phyloP scores from a whole-genome alignment of 1,140 invertebrate genomes.

The Eciton burchellii region DNA sequence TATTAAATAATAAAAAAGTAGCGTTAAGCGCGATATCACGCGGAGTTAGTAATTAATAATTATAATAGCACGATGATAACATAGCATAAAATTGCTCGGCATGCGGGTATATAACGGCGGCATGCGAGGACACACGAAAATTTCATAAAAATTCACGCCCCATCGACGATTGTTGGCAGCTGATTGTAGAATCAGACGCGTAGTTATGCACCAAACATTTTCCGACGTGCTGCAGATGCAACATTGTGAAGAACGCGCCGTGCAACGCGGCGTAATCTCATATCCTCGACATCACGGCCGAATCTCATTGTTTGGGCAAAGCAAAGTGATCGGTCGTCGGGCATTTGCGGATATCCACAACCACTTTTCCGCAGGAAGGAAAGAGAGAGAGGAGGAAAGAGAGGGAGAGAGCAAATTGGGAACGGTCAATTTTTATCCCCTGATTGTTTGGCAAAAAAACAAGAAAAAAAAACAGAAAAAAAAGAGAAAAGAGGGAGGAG shows the following conservation, averaged over 20 bases:
- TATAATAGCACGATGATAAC: conserved; percentile 12
- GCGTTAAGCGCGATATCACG: too few species aligned
- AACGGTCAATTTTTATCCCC: conserved; percentile 55
- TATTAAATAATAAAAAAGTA: too few species aligned
- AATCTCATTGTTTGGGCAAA: conserved; percentile 47
- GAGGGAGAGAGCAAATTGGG: conserved; percentile 46
- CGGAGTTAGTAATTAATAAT: conserved; percentile 6
- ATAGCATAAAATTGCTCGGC: background rate
- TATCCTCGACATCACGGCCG: conserved; percentile 26
- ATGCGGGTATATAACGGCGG: background rate
- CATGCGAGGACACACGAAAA: background rate
- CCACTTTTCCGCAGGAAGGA: conserved; percentile 1
- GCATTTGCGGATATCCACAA: conserved; percentile 19
- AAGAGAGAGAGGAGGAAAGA: conserved; percentile 3
- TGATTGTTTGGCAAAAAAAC: conserved; percentile 47
- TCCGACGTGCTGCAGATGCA: background rate
- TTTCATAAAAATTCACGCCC: conserved; percentile 56
- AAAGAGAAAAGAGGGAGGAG: too few species aligned
- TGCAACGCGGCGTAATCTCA: conserved; percentile 18
- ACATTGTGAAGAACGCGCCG: conserved; percentile 15
- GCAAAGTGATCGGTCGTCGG: conserved; percentile 26
- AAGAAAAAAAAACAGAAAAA: too few species aligned
- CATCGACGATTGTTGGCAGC: conserved; percentile 40
- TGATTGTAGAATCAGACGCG: conserved; percentile 61
- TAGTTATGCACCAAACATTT: conserved; percentile 56